phyloP scores from a whole-genome alignment of 2,888 invertebrate genomes.

The Protophormia terraenovae region DNA sequence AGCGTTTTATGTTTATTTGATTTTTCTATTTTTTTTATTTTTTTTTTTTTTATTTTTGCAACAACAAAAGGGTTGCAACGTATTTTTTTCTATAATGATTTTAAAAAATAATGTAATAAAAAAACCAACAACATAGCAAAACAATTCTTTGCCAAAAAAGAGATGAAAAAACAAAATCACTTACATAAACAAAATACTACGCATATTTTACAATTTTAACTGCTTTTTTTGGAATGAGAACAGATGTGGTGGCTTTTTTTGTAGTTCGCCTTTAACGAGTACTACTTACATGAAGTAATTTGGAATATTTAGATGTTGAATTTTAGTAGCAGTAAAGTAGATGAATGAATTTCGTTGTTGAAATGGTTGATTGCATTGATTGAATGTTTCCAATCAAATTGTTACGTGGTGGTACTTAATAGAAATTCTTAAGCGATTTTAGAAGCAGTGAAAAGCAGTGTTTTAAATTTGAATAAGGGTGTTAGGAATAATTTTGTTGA shows the following conservation, averaged over 20 bases:
- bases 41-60: neutral
- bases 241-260: constrained; percentile 31
- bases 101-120: constrained; percentile 36
- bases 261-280: neutral
- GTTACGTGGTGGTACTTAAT: constrained; percentile 56
- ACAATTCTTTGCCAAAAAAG: neutral
- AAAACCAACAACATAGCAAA: constrained; percentile 21
- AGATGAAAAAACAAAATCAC: neutral
- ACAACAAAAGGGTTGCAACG: constrained; percentile 47
- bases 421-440: constrained; percentile 20
- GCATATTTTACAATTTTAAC: constrained; percentile 16
- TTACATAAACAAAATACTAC: constrained; percentile 29
- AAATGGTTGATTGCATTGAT: constrained; percentile 54
- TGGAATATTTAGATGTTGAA: constrained; percentile 37
- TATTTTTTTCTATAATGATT: constrained; percentile 29
- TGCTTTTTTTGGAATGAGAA: neutral
- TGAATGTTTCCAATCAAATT: constrained; percentile 59
- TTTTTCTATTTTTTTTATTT: too few species aligned
- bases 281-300: constrained; percentile 11
- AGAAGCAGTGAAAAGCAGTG: neutral
- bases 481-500: too few species aligned
- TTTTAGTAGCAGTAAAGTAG: neutral
- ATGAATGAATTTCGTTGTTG: constrained; percentile 31
- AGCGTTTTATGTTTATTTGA: neutral
- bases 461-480: neutral